Evolutionary conservation across 1,140 invertebrate genomes (phyloP).

Genomic region (Frieseomelitta varia): DNA sequence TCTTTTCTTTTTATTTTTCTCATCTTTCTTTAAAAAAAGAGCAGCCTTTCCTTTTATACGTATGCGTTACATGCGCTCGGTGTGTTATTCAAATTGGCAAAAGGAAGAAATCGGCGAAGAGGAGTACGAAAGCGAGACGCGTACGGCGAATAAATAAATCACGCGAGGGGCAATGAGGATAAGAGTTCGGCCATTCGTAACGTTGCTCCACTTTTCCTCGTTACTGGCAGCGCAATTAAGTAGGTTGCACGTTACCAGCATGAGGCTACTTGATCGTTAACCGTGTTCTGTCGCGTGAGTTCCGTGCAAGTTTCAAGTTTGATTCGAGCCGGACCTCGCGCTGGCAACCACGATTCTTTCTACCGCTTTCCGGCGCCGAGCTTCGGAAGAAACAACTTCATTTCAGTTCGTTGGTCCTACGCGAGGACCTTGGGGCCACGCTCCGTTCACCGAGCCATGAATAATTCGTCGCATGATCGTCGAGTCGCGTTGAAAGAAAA

Average conservation of each 20-base stretch:
- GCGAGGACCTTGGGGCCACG: not conserved
- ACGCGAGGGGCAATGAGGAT: slow-evolving; percentile 59
- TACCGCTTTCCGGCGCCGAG: not conserved
- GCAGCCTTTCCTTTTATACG: too few species aligned
- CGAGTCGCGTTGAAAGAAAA: not conserved
- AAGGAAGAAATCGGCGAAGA: not conserved
- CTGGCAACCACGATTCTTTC: not conserved
- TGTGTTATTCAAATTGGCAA: not conserved
- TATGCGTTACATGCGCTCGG: not conserved
- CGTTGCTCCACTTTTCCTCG: slow-evolving; percentile 67
- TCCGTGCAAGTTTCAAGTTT: slow-evolving; percentile 43
- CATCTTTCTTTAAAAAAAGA: too few species aligned
- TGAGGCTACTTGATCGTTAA: slow-evolving; percentile 50
- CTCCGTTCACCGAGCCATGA: not conserved
- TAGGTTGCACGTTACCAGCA: slow-evolving; percentile 66
- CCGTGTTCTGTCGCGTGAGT: slow-evolving; percentile 53
- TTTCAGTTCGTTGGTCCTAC: not conserved
- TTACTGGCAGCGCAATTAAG: slow-evolving; percentile 64
- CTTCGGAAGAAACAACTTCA: slow-evolving; percentile 25
- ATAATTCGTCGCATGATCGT: not conserved
- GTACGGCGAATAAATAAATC: slow-evolving; percentile 61
- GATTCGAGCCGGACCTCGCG: not conserved
- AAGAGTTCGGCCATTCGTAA: slow-evolving; percentile 67
- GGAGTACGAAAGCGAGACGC: slow-evolving; percentile 19
- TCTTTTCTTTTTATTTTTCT: too few species aligned